These are phyloP conservation scores for Sterna hirundo DNA, from an alignment of 2,113 vertebrate genomes.

Conservation along the genomic window DNA sequence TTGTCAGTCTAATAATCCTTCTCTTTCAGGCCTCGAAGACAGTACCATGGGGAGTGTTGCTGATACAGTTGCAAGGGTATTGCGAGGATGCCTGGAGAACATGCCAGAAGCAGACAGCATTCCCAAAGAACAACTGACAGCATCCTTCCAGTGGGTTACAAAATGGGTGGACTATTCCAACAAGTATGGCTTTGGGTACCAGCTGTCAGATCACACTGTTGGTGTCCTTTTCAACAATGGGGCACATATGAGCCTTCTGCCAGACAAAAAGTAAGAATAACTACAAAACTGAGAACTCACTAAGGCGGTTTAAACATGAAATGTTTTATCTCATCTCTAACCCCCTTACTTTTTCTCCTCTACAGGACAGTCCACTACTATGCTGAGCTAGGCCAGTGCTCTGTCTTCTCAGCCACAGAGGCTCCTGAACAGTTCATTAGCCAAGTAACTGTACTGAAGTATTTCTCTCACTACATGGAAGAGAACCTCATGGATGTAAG, in stretches of 20 bases:
- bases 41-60: conserved; percentile 92
- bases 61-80: conserved; percentile 89
- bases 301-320: neutral
- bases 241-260: conserved; percentile 95
- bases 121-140: conserved; percentile 83
- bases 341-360: neutral
- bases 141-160: conserved; percentile 95
- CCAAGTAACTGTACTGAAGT: conserved; percentile 96
- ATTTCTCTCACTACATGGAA: conserved; percentile 99
- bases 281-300: neutral
- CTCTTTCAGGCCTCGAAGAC: conserved; percentile 89
- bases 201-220: conserved; percentile 95
- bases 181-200: conserved; percentile 98
- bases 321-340: neutral
- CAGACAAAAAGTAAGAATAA: conserved; percentile 89
- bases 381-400: conserved; percentile 90
- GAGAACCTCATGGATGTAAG: conserved; percentile 99
- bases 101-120: conserved; percentile 90
- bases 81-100: conserved; percentile 91
- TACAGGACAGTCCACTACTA: conserved; percentile 95
- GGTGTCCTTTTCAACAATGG: conserved; percentile 98
- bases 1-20: neutral
- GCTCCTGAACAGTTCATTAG: conserved; percentile 93
- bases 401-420: conserved; percentile 87
- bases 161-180: conserved; percentile 99